phyloP scores from a whole-genome alignment of 2,888 invertebrate species.

The Erynnis tages region DNA sequence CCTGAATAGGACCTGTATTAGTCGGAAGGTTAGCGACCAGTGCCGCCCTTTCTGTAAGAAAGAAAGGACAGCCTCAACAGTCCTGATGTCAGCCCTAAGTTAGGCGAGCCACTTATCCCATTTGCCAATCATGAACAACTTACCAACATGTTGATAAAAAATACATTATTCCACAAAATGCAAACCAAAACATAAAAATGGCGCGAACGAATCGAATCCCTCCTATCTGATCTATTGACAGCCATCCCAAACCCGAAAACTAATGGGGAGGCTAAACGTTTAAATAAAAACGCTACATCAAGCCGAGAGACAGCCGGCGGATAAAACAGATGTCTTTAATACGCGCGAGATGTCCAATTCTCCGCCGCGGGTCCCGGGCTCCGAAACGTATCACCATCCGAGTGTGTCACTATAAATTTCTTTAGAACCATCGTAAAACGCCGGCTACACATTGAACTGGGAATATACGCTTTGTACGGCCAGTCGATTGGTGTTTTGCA shows the following conservation, averaged over 20 bases:
- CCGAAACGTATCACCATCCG: slow-evolving; percentile 55
- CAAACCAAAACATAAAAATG: neutral
- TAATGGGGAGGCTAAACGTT: slow-evolving; percentile 20
- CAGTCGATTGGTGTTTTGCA: slow-evolving; percentile 66
- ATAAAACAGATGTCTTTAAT: slow-evolving; percentile 36
- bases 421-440: slow-evolving; percentile 58
- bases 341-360: slow-evolving; percentile 36
- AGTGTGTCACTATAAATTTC: slow-evolving; percentile 65
- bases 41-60: too few relatives aligned
- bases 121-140: too few relatives aligned
- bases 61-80: too few relatives aligned
- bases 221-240: slow-evolving; percentile 3
- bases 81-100: too few relatives aligned
- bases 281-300: slow-evolving; percentile 30
- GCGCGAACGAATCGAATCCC: neutral
- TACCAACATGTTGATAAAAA: too few relatives aligned
- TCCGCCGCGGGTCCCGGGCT: slow-evolving; percentile 40
- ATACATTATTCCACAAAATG: too few relatives aligned
- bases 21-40: too few relatives aligned
- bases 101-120: too few relatives aligned
- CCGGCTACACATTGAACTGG: slow-evolving; percentile 33
- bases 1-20: too few relatives aligned
- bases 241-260: neutral
- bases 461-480: slow-evolving; percentile 37
- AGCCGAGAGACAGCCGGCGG: slow-evolving; percentile 30